A percentile compares a stretch with the other conserved stretches of the same genome.
Conservation (phyloP, 2,113 vertebrate species). For the Psephotus haematonotus region DNA sequence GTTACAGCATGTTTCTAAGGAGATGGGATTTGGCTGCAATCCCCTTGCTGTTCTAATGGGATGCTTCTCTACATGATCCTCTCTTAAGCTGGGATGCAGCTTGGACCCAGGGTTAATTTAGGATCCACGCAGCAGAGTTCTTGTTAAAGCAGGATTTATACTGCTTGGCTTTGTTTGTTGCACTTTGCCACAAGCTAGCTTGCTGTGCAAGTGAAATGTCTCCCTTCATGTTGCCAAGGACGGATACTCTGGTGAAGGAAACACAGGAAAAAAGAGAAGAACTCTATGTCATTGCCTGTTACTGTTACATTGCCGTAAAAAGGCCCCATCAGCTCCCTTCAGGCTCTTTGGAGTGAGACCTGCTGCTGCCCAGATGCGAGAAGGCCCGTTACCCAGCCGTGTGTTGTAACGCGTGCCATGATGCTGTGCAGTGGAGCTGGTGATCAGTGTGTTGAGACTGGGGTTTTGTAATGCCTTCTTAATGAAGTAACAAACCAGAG, state of each 20-base stretch:
- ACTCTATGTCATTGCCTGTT: background rate
- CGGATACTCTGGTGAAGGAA: accelerated
- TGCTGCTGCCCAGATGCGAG: background rate
- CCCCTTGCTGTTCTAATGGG: accelerated
- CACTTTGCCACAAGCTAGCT: background rate
- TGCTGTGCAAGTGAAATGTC: background rate
- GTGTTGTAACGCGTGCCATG: background rate
- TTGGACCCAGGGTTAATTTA: background rate
- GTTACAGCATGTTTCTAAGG: background rate
- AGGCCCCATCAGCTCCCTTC: background rate
- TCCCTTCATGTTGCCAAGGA: background rate
- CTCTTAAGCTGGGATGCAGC: background rate
- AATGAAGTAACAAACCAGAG: background rate
- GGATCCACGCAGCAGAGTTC: background rate
- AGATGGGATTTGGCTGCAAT: background rate
- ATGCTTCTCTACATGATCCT: background rate
- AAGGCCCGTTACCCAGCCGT: background rate
- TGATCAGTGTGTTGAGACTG: background rate
- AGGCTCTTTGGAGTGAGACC: background rate
- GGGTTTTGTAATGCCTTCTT: background rate
- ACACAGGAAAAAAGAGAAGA: background rate
- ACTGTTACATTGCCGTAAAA: background rate
- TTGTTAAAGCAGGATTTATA: background rate
- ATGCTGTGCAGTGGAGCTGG: background rate
- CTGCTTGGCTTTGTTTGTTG: background rate